Evolutionary conservation across 2,797 vertebrate genomes (phyloP), one percentile per base, ranked within the genome.

Genomic region (Loriculus beryllinus): DNA sequence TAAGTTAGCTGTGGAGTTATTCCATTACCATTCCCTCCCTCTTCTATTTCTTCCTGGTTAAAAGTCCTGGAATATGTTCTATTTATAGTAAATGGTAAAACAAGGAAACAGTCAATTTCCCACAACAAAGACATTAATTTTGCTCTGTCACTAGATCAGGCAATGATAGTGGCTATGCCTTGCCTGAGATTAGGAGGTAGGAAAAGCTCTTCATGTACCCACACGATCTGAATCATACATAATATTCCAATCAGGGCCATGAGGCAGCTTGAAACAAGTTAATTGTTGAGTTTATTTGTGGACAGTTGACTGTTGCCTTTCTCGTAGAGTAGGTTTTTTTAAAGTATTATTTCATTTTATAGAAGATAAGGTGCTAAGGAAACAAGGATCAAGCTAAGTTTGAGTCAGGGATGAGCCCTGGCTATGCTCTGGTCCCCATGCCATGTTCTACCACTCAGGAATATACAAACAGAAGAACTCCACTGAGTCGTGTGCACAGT

Each of bases 111-210:
- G 31, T 39, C 16, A 1, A 2, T 81, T 92, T 90, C 10, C 21
- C 2, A 6, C 16, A 29, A 31, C 5, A 76, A 18, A 40, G n/a
- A 1, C 0, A 0, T 37, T 51, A 37, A 48, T 45, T 63, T 29
- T 59, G 4, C 82, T 37, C 19, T 82, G 33, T 29, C 16, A 1
- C 3, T 19, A 7, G 15, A 28, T 49, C 39, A 45, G 19, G 4
- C 13, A 65, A 1, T 22, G 28, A 2, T 29, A 15, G 14, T 43
- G 22, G 5, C 43, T 39, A 0, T 39, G 2, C 49, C 39, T 83
- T 64, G 10, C 10, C 40, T 49, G 33, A n/a, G 40, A 75, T 52
- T 6, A 37, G 28, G 3, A 12, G 33, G 3, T 6, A 40, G 25
- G 23, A 45, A 3, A 35, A 68, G 3, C 20, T 52, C 26, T 57